Conservation (phyloP, 1,140 invertebrate genomes). For the Zaprionus capensis region DNA sequence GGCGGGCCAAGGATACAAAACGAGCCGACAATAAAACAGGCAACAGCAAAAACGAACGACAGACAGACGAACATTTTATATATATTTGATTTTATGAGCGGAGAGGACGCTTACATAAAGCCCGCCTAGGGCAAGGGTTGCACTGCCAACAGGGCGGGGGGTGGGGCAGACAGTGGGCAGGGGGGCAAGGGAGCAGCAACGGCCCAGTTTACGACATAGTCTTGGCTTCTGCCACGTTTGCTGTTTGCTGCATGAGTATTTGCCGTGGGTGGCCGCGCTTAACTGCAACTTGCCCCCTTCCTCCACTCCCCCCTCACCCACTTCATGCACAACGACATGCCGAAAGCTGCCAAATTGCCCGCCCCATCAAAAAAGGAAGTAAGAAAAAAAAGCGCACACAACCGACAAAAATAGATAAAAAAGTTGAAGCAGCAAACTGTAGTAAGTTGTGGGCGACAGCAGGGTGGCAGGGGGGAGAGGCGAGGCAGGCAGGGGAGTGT, state of each 20-base stretch:
- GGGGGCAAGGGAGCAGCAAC: not conserved
- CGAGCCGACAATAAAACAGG: conserved; percentile 58
- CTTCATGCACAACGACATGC: not conserved
- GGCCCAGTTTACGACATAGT: conserved; percentile 47
- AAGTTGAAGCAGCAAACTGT: conserved; percentile 9
- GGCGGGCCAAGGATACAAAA: conserved; percentile 60
- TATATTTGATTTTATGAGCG: conserved; percentile 75
- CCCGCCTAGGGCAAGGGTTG: conserved; percentile 70
- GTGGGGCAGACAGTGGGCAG: too few relatives aligned
- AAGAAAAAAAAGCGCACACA: not conserved
- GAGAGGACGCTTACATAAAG: conserved; percentile 76
- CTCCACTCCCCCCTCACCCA: not conserved
- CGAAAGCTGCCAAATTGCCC: conserved; percentile 49
- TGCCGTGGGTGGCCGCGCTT: conserved; percentile 34
- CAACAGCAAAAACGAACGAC: conserved; percentile 21
- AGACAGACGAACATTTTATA: conserved; percentile 55
- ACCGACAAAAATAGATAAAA: conserved; percentile 35
- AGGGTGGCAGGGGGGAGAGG: too few relatives aligned
- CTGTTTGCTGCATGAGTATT: conserved; percentile 51
- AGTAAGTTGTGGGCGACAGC: not conserved
- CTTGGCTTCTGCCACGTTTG: conserved; percentile 15
- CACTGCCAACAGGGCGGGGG: not conserved
- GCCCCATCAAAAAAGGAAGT: conserved; percentile 1
- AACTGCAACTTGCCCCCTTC: conserved; percentile 15
- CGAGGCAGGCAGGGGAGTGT: not conserved